Evolutionary conservation across 2,113 vertebrate species (phyloP).

Genomic region (Anas platyrhynchos): DNA sequence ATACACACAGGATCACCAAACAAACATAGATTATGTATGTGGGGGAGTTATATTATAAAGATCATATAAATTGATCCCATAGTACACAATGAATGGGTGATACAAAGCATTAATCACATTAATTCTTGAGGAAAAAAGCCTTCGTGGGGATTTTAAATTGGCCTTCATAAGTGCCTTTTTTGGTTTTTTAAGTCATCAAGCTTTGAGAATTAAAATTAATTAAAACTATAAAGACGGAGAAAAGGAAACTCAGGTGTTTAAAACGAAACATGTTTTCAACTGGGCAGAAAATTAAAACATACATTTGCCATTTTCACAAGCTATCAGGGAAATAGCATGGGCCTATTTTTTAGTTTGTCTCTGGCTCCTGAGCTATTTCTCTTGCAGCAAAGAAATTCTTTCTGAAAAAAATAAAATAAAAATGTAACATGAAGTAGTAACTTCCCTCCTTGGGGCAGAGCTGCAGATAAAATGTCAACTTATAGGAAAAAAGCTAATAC

Average conservation of each 20-base stretch:
- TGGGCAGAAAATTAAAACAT: slow-evolving; percentile 65
- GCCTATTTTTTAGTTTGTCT: slow-evolving; percentile 31
- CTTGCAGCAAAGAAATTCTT: neutral
- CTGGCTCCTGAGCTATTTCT: neutral
- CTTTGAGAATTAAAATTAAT: slow-evolving; percentile 24
- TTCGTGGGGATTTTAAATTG: neutral
- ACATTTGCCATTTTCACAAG: slow-evolving; percentile 55
- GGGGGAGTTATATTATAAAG: neutral
- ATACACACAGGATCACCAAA: neutral
- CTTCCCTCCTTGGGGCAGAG: neutral
- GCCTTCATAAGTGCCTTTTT: neutral
- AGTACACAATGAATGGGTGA: neutral
- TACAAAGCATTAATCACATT: neutral
- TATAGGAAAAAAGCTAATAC: neutral
- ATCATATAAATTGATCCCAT: neutral
- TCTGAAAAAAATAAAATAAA: neutral
- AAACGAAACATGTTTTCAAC: slow-evolving; percentile 61
- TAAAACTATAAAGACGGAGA: slow-evolving; percentile 44
- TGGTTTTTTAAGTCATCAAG: neutral
- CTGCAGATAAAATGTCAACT: neutral
- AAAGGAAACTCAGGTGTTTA: slow-evolving; percentile 56
- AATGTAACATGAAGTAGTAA: neutral
- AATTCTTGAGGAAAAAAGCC: neutral
- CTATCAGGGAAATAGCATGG: slow-evolving; percentile 19
- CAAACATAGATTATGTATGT: neutral